Conservation (phyloP, 1,140 invertebrate genomes). For the Zaprionus nigranus region DNA sequence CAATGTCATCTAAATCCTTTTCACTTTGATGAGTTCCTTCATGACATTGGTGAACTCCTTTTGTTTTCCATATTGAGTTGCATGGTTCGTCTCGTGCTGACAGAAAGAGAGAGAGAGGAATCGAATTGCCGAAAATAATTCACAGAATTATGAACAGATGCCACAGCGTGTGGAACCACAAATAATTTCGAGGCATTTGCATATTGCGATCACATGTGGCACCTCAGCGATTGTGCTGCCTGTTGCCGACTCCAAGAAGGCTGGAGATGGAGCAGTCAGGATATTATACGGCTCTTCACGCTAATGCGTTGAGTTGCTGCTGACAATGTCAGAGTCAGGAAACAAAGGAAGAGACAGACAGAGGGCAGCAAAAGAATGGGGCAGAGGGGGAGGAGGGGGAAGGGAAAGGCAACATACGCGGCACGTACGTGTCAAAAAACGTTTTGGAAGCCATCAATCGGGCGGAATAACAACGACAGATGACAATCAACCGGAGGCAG, state of each 20-base stretch:
- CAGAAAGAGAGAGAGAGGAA: constrained; percentile 6
- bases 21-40: too few species aligned
- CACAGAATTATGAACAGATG: constrained; percentile 44
- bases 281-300: constrained; percentile 1
- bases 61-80: not conserved
- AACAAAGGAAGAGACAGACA: not conserved
- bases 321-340: not conserved
- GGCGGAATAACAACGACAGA: constrained; percentile 45
- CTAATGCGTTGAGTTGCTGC: constrained; percentile 6
- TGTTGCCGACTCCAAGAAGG: constrained; percentile 17
- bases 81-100: not conserved
- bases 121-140: constrained; percentile 46
- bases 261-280: not conserved
- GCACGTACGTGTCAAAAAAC: constrained; percentile 58
- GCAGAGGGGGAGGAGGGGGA: too few species aligned
- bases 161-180: constrained; percentile 23
- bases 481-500: constrained; percentile 35
- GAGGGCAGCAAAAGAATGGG: not conserved
- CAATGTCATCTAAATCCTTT: too few species aligned
- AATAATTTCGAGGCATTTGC: constrained; percentile 39
- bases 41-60: too few species aligned
- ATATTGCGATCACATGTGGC: constrained; percentile 33
- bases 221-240: constrained; percentile 5
- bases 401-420: constrained; percentile 9
- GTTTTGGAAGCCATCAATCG: constrained; percentile 62